These are phyloP conservation scores for Saccopteryx bilineata DNA, from an alignment of 2,113 vertebrate species.

Conservation along the genomic window DNA sequence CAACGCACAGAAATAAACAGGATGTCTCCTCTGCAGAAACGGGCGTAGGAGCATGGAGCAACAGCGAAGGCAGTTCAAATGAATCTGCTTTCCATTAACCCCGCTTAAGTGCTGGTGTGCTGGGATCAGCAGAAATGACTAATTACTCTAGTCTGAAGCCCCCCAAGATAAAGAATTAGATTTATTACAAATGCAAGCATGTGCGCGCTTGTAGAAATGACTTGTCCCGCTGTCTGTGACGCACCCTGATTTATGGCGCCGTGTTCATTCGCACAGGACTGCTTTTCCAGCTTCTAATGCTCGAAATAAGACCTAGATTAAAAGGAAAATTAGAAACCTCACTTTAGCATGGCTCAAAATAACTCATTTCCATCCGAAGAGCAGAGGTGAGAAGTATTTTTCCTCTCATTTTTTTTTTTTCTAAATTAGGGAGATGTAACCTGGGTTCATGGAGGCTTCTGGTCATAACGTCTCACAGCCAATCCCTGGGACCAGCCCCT, in stretches of 20 bases:
- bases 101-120: slow-evolving; percentile 1
- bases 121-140: slow-evolving; percentile 80
- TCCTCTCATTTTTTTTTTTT: not conserved
- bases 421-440: not conserved
- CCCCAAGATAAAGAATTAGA: slow-evolving; percentile 78
- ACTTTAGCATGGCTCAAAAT: not conserved
- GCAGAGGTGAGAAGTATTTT: not conserved
- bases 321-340: slow-evolving; percentile 69
- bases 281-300: slow-evolving; percentile 65
- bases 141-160: slow-evolving; percentile 76
- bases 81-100: slow-evolving; percentile 54
- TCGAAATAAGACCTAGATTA: slow-evolving; percentile 45
- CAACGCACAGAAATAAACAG: not conserved
- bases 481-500: not conserved
- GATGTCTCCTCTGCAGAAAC: not conserved
- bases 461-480: not conserved
- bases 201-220: slow-evolving; percentile 57
- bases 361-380: slow-evolving; percentile 46
- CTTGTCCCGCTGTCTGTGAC: slow-evolving; percentile 19
- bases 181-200: slow-evolving; percentile 66
- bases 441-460: not conserved
- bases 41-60: not conserved
- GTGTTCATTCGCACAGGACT: not conserved
- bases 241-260: slow-evolving; percentile 70
- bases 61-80: slow-evolving; percentile 50